Evolutionary conservation across 1,140 invertebrate species (phyloP).

Genomic region (Heliconius eleuchia): DNA sequence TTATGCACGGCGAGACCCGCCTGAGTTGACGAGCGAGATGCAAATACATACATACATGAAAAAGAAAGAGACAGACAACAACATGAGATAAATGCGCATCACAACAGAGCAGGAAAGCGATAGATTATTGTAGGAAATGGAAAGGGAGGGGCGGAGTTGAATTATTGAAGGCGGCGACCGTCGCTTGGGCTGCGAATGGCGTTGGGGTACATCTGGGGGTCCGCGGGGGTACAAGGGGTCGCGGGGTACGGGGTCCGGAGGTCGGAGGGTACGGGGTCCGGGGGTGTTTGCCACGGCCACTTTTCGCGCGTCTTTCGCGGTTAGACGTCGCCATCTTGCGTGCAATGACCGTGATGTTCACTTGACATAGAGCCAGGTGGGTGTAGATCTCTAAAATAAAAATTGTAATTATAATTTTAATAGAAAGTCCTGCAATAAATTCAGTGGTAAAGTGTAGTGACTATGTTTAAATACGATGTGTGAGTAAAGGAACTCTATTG

Average conservation of each 20-base stretch:
- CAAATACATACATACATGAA: neutral
- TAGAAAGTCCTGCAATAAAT: neutral
- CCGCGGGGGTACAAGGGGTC: conserved; percentile 45
- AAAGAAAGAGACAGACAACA: conserved; percentile 37
- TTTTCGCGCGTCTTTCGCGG: conserved; percentile 66
- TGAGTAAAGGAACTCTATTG: neutral
- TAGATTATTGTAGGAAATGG: conserved; percentile 37
- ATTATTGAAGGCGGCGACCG: conserved; percentile 71
- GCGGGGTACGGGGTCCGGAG: conserved; percentile 22
- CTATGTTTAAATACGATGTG: neutral
- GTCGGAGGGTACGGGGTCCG: neutral
- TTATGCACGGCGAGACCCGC: conserved; percentile 60
- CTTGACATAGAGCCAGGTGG: conserved; percentile 31
- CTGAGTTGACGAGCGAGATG: conserved; percentile 54
- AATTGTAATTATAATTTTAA: neutral
- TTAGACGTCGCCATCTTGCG: conserved; percentile 65
- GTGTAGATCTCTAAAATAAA: neutral
- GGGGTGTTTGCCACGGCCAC: conserved; percentile 54
- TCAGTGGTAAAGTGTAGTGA: neutral
- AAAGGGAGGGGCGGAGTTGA: conserved; percentile 46
- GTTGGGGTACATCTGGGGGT: conserved; percentile 27
- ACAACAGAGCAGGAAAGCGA: conserved; percentile 49
- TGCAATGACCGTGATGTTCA: conserved; percentile 56
- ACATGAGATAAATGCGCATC: conserved; percentile 65
- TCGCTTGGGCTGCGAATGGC: conserved; percentile 67